A percentile compares a stretch with the other conserved stretches of the same genome.
Conservation (phyloP, 2,113 vertebrate species). For the Melanerpes formicivorus region DNA sequence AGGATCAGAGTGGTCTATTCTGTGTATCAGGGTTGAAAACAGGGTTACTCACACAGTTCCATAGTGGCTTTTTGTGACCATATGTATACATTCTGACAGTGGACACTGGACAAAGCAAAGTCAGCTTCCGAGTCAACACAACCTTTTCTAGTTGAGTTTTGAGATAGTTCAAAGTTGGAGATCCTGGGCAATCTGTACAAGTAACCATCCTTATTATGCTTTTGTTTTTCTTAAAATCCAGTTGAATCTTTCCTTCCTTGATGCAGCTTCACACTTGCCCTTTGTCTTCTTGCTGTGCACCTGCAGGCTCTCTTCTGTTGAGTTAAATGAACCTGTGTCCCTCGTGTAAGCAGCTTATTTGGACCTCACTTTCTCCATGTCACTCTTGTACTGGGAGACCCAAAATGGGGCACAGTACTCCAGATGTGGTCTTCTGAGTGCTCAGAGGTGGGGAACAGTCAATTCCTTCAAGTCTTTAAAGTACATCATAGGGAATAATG, state of each 20-base stretch:
- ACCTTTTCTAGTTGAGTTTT: not conserved
- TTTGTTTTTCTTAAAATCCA: not conserved
- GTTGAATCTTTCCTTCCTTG: not conserved
- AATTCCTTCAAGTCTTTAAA: not conserved
- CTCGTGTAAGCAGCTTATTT: not conserved
- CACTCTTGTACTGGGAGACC: not conserved
- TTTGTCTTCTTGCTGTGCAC: not conserved
- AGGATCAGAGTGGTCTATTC: not conserved
- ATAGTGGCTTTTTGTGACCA: not conserved
- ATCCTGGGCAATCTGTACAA: not conserved
- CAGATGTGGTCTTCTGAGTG: not conserved
- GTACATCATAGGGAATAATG: fast-evolving
- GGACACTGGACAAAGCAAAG: not conserved
- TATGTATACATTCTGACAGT: not conserved
- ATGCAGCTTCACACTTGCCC: not conserved
- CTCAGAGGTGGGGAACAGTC: not conserved
- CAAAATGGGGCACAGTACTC: not conserved
- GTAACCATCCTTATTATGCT: not conserved
- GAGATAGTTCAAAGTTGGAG: not conserved
- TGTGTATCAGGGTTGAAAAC: not conserved
- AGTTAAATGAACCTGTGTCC: not conserved
- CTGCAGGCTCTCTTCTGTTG: not conserved
- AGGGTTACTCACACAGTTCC: not conserved
- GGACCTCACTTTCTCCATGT: not conserved
- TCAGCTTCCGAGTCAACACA: not conserved